These are phyloP conservation scores for Gallirallus australis DNA, from an alignment of 2,797 vertebrate genomes.

Conservation along the genomic window DNA sequence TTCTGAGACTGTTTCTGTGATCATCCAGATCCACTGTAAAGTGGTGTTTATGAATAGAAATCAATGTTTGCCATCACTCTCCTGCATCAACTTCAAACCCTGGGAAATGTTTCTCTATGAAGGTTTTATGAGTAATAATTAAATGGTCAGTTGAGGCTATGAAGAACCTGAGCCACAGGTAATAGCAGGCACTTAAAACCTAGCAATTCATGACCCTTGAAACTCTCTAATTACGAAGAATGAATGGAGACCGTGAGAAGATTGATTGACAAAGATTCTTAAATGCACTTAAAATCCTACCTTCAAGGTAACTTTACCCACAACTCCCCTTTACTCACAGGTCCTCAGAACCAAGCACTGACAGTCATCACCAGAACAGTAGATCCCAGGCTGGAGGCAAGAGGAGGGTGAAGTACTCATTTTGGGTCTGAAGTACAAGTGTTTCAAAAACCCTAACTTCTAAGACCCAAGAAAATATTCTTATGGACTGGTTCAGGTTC, in stretches of 20 bases:
- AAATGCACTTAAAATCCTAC: not conserved
- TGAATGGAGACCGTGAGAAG: not conserved
- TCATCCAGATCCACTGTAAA: not conserved
- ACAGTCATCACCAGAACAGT: accelerated
- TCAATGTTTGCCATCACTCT: not conserved
- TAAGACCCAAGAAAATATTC: not conserved
- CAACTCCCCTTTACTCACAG: not conserved
- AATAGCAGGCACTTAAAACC: not conserved
- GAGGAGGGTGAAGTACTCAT: not conserved
- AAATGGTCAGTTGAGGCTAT: not conserved
- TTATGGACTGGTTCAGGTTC: not conserved
- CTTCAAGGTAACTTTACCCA: not conserved
- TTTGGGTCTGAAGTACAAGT: not conserved
- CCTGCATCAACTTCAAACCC: not conserved
- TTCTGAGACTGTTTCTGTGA: too few relatives aligned
- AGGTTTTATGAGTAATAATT: not conserved
- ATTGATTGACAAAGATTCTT: not conserved
- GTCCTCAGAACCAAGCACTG: not conserved
- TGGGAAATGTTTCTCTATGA: not conserved
- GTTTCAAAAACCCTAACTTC: accelerated
- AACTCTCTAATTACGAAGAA: not conserved
- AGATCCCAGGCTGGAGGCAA: not conserved
- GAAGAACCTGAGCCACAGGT: not conserved
- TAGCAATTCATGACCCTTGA: not conserved
- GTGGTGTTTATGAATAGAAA: not conserved